Conservation (phyloP, 1,140 invertebrate genomes). For the Drosophila lacteicornis region DNA sequence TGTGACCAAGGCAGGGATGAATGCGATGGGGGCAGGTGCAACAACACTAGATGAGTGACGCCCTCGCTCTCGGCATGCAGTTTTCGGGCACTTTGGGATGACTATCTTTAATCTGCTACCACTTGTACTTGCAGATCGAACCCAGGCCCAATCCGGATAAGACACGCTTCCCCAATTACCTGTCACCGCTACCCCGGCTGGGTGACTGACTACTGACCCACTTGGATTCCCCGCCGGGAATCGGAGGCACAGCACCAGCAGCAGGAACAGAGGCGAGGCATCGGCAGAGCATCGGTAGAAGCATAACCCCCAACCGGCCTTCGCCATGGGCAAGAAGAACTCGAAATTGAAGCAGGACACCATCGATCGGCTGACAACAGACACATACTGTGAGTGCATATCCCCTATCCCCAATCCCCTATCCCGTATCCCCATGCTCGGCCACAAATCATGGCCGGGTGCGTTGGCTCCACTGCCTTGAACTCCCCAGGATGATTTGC, state of each 20-base stretch:
- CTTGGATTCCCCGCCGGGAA: conserved; percentile 1
- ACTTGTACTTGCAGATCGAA: conserved; percentile 70
- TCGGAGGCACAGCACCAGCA: conserved; percentile 1
- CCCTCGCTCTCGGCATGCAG: conserved; percentile 23
- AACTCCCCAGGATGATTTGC: conserved; percentile 60
- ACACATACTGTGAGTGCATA: conserved; percentile 94
- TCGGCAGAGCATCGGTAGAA: neutral
- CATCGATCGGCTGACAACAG: conserved; percentile 93
- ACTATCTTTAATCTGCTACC: conserved; percentile 60
- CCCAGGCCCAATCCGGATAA: conserved; percentile 55
- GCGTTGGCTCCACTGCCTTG: conserved; percentile 51
- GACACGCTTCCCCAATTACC: conserved; percentile 69
- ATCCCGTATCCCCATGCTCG: neutral
- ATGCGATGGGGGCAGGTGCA: conserved; percentile 29
- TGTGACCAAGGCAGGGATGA: neutral
- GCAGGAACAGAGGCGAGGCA: conserved; percentile 1
- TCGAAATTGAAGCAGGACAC: conserved; percentile 97
- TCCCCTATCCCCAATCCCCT: too few relatives aligned
- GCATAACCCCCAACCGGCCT: conserved; percentile 23
- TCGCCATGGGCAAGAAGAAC: conserved; percentile 94
- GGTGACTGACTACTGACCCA: conserved; percentile 20
- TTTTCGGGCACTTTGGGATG: conserved; percentile 18
- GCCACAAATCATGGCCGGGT: conserved; percentile 46
- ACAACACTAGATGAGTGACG: conserved; percentile 27
- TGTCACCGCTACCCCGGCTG: conserved; percentile 32